Evolutionary conservation across 2,113 vertebrate species (phyloP).

Genomic region (Arothron firmamentum): DNA sequence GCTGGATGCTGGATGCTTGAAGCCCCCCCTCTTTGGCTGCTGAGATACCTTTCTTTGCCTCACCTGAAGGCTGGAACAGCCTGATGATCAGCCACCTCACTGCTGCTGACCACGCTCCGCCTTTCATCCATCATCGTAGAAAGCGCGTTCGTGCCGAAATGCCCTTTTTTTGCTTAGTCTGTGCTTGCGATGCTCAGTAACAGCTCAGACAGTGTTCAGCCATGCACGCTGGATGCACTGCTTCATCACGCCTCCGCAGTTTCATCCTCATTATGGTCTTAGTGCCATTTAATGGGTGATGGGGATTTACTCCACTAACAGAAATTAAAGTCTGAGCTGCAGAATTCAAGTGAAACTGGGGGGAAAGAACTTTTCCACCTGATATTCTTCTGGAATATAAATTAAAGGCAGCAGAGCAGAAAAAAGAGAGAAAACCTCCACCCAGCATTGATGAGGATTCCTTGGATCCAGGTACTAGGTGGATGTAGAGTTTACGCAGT

Average conservation of each 20-base stretch:
- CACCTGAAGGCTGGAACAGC: conserved; percentile 29
- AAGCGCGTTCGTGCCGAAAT: conserved; percentile 7
- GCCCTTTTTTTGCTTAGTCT: conserved; percentile 28
- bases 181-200: conserved; percentile 38
- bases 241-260: conserved; percentile 33
- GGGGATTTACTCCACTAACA: conserved; percentile 30
- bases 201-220: conserved; percentile 30
- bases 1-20: neutral
- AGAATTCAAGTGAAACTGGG: neutral
- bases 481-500: no score
- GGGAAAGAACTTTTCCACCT: neutral
- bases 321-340: conserved; percentile 17
- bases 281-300: conserved; percentile 29
- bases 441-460: no score
- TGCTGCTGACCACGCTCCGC: conserved; percentile 41
- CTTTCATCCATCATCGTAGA: conserved; percentile 21
- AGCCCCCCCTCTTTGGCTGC: neutral
- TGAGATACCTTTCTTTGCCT: neutral
- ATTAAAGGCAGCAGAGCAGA: neutral
- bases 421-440: neutral
- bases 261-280: conserved; percentile 36
- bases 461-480: no score
- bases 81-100: conserved; percentile 36
- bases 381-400: conserved; percentile 1
- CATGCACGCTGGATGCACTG: conserved; percentile 46